Evolutionary conservation across 2,888 invertebrate genomes (phyloP).

Genomic region (Pedicia rivosa): DNA sequence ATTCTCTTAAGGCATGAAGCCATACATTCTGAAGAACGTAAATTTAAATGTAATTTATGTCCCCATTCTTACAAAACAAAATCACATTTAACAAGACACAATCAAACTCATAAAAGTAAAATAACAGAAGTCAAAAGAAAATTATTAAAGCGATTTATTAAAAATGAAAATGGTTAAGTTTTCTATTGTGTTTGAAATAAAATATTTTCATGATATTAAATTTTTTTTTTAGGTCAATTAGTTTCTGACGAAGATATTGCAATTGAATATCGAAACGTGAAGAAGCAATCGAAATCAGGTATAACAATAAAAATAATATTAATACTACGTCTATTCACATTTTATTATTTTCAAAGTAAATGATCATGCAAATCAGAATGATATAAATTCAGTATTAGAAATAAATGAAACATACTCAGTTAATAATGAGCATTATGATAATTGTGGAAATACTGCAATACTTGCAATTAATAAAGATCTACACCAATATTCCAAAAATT

Average conservation of each 20-base stretch:
- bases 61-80: conserved; percentile 30
- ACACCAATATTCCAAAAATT: too few species aligned
- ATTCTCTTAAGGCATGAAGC: conserved; percentile 28
- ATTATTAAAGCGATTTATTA: conserved; percentile 26
- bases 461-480: too few species aligned
- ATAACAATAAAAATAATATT: too few species aligned
- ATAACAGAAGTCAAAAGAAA: conserved; percentile 27
- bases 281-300: neutral
- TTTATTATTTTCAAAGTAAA: too few species aligned
- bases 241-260: neutral
- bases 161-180: conserved; percentile 24
- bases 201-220: neutral
- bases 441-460: too few species aligned
- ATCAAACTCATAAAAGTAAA: conserved; percentile 27
- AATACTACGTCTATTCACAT: too few species aligned
- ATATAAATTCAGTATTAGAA: too few species aligned
- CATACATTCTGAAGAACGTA: conserved; percentile 30
- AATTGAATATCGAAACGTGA: neutral
- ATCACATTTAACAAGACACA: conserved; percentile 30
- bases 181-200: neutral
- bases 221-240: conserved; percentile 1
- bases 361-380: too few species aligned
- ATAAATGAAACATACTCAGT: too few species aligned
- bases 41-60: conserved; percentile 28
- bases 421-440: too few species aligned